These are phyloP conservation scores for Aptenodytes patagonicus DNA, from an alignment of 2,113 vertebrate species.

Conservation along the genomic window DNA sequence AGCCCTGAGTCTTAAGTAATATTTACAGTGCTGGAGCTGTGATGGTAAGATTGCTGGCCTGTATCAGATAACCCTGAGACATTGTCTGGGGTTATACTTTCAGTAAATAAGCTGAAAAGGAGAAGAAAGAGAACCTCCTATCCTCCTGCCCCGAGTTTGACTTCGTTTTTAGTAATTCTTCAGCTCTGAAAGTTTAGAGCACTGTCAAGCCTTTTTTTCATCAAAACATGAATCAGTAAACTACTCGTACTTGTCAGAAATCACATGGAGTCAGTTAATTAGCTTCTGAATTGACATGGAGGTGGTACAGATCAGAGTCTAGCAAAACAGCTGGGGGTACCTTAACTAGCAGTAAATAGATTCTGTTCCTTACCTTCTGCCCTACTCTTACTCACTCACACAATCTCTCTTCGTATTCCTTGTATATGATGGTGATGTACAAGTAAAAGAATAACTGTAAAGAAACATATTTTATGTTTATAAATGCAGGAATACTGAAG, in stretches of 20 bases:
- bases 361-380: background rate
- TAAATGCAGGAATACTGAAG: background rate
- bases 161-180: constrained; percentile 1
- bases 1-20: background rate
- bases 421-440: background rate
- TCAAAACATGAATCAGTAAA: background rate
- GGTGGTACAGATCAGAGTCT: background rate
- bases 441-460: background rate
- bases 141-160: background rate
- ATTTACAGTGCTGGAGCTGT: background rate
- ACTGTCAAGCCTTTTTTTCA: background rate
- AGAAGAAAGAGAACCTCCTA: background rate
- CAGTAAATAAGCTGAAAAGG: background rate
- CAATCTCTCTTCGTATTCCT: background rate
- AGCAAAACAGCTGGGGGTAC: constrained; percentile 13
- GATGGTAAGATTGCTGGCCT: background rate
- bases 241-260: background rate
- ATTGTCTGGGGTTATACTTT: background rate
- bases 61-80: background rate
- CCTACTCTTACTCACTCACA: background rate
- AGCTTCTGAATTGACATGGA: background rate
- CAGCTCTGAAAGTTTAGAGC: background rate
- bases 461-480: background rate
- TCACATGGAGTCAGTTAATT: constrained; percentile 40
- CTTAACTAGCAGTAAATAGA: background rate